Base-by-base conservation (phyloP, 2,888 invertebrate genomes). In the Pammene fasciana region DNA sequence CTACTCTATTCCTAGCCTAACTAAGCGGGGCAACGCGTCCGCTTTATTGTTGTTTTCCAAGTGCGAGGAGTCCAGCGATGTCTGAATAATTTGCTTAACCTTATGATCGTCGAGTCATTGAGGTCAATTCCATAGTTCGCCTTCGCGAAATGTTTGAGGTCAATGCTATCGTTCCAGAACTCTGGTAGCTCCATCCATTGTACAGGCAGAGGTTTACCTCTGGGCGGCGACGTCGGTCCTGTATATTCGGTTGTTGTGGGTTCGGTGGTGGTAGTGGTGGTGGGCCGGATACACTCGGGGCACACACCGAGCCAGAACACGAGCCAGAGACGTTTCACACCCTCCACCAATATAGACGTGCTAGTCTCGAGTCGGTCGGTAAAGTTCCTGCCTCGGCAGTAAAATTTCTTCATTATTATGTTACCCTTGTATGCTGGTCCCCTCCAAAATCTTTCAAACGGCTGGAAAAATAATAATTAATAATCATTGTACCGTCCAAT, bases 291-390 rank as follows among this genome's bases (percentile, higher is more conserved):
- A 5, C 18, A n/a, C 14, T 46, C 46, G 14, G 14, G n/a, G 14
- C 46, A 46, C 14, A 8, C 8, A 3, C 46, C 46, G 14, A 46
- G 46, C 8, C 14, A 8, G 46, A 46, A 14, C 14, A 46, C 46
- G 46, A 46, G 14, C 1, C 8, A 46, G 7, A 46, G 1, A 8
- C 46, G 46, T 5, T 9, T 46, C n/a, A 46, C 2, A n/a, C 46
- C 8, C 14, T 46, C 45, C 5, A 5, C 1, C 6, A 5, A 46
- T 1, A 1, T 5, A 7, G 0, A 1, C 7, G 45, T 14, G 45
- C n/a, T n/a, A 0, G 0, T 14, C 6, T n/a, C 0, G 45, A n/a
- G 0, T 7, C 0, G 0, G 0, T 46, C 14, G 8, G 46, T 7
- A 14, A 46, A 46, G 14, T 46, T 46, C 14, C 7, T 14, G 46